These are phyloP conservation scores for Drosophila rellima DNA, from an alignment of 2,888 invertebrate genomes.

Conservation along the genomic window DNA sequence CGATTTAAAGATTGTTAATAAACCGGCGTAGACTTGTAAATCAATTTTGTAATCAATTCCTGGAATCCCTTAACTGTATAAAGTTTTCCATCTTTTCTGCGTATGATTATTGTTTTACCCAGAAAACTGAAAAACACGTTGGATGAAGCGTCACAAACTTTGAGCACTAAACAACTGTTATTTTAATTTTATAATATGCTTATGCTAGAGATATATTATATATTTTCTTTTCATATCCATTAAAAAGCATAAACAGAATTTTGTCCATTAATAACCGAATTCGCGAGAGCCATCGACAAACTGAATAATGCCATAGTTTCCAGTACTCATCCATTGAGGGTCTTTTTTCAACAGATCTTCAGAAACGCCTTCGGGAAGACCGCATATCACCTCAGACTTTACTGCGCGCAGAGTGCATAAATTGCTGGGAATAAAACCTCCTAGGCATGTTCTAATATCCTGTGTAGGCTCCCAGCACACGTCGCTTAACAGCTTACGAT, in stretches of 20 bases:
- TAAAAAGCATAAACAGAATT: conserved; percentile 3
- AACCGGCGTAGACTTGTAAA: too few relatives aligned
- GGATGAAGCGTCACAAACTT: not conserved
- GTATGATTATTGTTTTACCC: not conserved
- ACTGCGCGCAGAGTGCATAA: conserved; percentile 93
- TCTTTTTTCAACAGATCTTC: conserved; percentile 87
- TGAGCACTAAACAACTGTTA: not conserved
- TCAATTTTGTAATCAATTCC: not conserved
- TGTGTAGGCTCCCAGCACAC: conserved; percentile 91
- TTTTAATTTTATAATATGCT: too few relatives aligned
- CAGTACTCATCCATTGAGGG: conserved; percentile 92
- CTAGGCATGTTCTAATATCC: conserved; percentile 87
- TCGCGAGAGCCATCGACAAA: conserved; percentile 82
- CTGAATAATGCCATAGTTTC: conserved; percentile 93
- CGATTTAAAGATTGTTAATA: too few relatives aligned
- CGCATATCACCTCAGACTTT: conserved; percentile 95
- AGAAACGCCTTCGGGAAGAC: conserved; percentile 89
- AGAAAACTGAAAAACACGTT: not conserved
- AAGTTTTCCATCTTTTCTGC: not conserved
- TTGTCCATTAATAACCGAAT: conserved; percentile 59
- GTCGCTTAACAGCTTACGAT: conserved; percentile 96
- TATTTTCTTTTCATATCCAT: conserved; percentile 9
- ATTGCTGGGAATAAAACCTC: conserved; percentile 92
- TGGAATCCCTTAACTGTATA: not conserved
- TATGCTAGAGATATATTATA: not conserved